These are phyloP conservation scores for Sicus ferrugineus DNA, from an alignment of 2,888 invertebrate species.

Conservation along the genomic window DNA sequence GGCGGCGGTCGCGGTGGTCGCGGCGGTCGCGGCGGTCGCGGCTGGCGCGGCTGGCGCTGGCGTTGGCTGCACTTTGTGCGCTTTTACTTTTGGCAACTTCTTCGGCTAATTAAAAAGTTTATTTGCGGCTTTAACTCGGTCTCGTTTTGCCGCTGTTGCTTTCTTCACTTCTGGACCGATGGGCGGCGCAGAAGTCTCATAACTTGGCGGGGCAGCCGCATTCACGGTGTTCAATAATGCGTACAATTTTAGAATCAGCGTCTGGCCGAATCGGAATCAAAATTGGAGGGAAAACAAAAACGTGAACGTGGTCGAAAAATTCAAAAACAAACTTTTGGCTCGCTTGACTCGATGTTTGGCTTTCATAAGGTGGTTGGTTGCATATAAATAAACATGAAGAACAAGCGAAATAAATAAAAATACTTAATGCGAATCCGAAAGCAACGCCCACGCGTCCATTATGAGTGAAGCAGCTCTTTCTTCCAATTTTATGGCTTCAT, in stretches of 20 bases:
- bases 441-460: slow-evolving; percentile 37
- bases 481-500: slow-evolving; percentile 43
- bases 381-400: slow-evolving; percentile 31
- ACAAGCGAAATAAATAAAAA: slow-evolving; percentile 31
- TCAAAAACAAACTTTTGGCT: slow-evolving; percentile 19
- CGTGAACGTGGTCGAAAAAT: slow-evolving; percentile 1
- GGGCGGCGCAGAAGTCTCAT: slow-evolving; percentile 1
- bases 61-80: neutral
- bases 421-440: slow-evolving; percentile 33
- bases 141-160: slow-evolving; percentile 20
- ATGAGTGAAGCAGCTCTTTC: slow-evolving; percentile 26
- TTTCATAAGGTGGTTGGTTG: slow-evolving; percentile 15
- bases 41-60: slow-evolving; percentile 1
- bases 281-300: slow-evolving; percentile 25
- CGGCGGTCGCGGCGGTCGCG: too few relatives aligned
- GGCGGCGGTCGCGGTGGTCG: too few relatives aligned
- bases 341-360: slow-evolving; percentile 6
- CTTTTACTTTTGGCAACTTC: slow-evolving; percentile 31
- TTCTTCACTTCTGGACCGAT: neutral
- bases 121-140: slow-evolving; percentile 33
- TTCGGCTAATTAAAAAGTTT: slow-evolving; percentile 47
- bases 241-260: slow-evolving; percentile 42
- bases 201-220: slow-evolving; percentile 13
- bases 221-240: slow-evolving; percentile 46
- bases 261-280: slow-evolving; percentile 10